Evolutionary conservation across 2,113 vertebrate species (phyloP), one percentile per base, ranked within the genome.

Genomic region (Myotis davidii): DNA sequence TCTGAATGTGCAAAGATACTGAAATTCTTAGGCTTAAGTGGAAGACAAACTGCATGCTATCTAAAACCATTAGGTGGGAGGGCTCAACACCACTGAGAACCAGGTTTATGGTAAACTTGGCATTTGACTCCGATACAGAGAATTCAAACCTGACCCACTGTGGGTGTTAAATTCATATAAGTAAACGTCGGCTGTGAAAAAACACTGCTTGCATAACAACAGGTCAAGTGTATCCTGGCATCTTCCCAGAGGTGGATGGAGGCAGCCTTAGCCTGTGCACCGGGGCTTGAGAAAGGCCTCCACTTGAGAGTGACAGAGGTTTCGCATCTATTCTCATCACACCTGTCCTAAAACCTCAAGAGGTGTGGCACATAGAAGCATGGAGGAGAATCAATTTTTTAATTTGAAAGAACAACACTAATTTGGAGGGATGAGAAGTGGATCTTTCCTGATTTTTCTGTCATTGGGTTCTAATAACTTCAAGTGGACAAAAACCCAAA

Each of bases 371-470:
- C 32, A 56, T 16, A 59, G 64, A 74, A 85, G 27, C 34, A 37
- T 18, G 29, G 11, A 32, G 42, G 59, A 76, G n/a, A 83, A 59
- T 50, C 69, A 27, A 69, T 34, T 70, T 69, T 61, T 83, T 72
- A 72, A 91, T 65, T 69, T 23, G 42, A 72, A 76, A 73, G n/a
- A 77, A 78, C 27, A 69, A 45, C 18, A 50, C 50, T 70, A 29
- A 79, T 91, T 92, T 86, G 39, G 67, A 78, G 37, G 20, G 42
- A 90, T 81, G 37, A 93, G n/a, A 95, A 34, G 11, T 37, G 65
- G 50, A 76, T 59, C 32, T 52, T 93, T 85, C 48, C 34, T 74
- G 32, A n/a, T 52, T 92, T 72, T 91, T 84, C 54, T 45, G 29
- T 65, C 61, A 48, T 2, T 34, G 73, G 34, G 64, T 52, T 79